Conservation (phyloP, 2,113 vertebrate genomes). For the Pomatorhinus ruficollis region DNA sequence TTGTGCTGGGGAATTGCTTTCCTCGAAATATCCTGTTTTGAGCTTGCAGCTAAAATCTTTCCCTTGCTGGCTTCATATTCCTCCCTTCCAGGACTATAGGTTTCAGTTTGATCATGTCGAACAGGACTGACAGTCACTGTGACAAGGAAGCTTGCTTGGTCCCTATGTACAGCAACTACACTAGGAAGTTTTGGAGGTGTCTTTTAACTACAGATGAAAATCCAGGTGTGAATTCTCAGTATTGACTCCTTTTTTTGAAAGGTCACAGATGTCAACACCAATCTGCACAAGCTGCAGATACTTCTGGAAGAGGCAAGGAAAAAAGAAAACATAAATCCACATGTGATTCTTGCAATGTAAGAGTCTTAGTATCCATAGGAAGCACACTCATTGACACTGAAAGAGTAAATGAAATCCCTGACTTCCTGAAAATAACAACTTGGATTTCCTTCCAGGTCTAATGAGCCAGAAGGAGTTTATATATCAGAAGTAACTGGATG, state of each 20-base stretch:
- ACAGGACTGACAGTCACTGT: not conserved
- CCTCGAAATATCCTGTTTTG: not conserved
- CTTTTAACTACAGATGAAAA: not conserved
- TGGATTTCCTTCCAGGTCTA: not conserved
- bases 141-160: not conserved
- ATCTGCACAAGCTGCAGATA: not conserved
- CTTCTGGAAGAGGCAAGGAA: not conserved
- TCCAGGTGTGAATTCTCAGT: not conserved
- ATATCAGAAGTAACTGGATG: not conserved
- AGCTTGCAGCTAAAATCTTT: not conserved
- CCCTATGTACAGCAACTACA: not conserved
- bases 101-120: rapidly evolving
- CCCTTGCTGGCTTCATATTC: not conserved
- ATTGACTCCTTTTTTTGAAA: not conserved
- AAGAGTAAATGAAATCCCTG: not conserved
- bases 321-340: not conserved
- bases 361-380: not conserved
- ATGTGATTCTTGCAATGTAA: not conserved
- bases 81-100: not conserved
- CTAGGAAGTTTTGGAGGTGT: not conserved
- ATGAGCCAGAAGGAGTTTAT: not conserved
- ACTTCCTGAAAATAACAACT: not conserved
- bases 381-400: not conserved
- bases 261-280: not conserved
- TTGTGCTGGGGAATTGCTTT: not conserved